Base-by-base conservation (phyloP, 2,888 invertebrate genomes). In the Trisateles emortualis region DNA sequence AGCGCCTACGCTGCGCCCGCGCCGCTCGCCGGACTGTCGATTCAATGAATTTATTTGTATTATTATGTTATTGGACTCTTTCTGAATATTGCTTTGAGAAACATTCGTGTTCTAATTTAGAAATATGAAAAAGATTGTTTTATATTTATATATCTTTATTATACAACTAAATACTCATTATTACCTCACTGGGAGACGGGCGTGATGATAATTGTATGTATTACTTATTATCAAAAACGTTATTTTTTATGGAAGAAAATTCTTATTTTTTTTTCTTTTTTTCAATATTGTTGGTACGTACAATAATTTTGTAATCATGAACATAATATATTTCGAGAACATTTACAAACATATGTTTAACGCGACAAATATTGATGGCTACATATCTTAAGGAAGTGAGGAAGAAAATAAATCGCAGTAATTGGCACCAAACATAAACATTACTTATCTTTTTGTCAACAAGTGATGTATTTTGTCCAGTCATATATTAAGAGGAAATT, bases 1-100 rank as follows among this genome's bases (percentile, higher is more conserved):
- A 63, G 65, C 76, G 83, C 82, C 83, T 74, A 80, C 82, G 75
- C 76, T 53, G 56, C 30, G 59, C 60, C 64, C 61, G 59, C 75
- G 72, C 71, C 47, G 26, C 68, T 69, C 69, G 52, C 65, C 29
- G 29, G 64, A 35, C 72, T 73, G 76, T 71, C 70, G 71, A 71
- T 71, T 58, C 68, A 71, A 66, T 71, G 64, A 71, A 69, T 67
- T 69, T 67, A 69, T 67, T 52, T 56, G 54, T 57, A 63, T 46
- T 55, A 51, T 64, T 46, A 46, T 67, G 51, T 64, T 69, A 69
- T 61, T 69, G 61, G 49, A 42, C 61, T 67, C 49, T 64, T 66
- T 68, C 54, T 50, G 54, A 30, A 60, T 63, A 59, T 55, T 39
- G 38, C 24, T 33, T 30, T 16, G 29, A 4, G 16, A 11, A 32